Conservation (phyloP, 2,888 invertebrate species). For the Dryocosmus kuriphilus region DNA sequence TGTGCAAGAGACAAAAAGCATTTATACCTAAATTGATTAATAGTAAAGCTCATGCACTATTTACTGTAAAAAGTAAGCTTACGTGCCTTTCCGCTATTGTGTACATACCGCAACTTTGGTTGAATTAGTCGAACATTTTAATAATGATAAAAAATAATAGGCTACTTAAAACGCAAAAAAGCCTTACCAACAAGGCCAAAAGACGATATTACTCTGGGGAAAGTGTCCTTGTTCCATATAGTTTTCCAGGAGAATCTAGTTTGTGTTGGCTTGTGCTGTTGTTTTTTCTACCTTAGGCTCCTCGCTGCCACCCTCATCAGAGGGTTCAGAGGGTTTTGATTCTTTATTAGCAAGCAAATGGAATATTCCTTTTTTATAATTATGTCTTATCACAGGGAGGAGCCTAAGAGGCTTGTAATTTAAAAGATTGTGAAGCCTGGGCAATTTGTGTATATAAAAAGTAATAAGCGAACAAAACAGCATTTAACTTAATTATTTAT, state of each 20-base stretch:
- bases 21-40: background rate
- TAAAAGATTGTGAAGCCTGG: background rate
- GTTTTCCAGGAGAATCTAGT: conserved; percentile 71
- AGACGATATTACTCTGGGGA: conserved; percentile 71
- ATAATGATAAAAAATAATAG: conserved; percentile 6
- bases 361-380: background rate
- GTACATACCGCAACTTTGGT: background rate
- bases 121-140: background rate
- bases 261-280: conserved; percentile 68
- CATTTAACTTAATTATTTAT: too few species aligned
- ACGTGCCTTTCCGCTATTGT: background rate
- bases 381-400: background rate
- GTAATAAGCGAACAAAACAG: too few species aligned
- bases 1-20: background rate
- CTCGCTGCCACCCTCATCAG: conserved; percentile 50
- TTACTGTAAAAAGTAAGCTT: background rate
- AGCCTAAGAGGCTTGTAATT: conserved; percentile 25
- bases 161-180: conserved; percentile 49
- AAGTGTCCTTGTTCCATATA: conserved; percentile 70
- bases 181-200: conserved; percentile 74
- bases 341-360: conserved; percentile 68
- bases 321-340: conserved; percentile 56
- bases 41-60: background rate
- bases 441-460: too few species aligned
- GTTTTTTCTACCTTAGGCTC: conserved; percentile 62